Evolutionary conservation across 2,113 vertebrate species (phyloP).

Genomic region (Cyanoderma ruficeps): DNA sequence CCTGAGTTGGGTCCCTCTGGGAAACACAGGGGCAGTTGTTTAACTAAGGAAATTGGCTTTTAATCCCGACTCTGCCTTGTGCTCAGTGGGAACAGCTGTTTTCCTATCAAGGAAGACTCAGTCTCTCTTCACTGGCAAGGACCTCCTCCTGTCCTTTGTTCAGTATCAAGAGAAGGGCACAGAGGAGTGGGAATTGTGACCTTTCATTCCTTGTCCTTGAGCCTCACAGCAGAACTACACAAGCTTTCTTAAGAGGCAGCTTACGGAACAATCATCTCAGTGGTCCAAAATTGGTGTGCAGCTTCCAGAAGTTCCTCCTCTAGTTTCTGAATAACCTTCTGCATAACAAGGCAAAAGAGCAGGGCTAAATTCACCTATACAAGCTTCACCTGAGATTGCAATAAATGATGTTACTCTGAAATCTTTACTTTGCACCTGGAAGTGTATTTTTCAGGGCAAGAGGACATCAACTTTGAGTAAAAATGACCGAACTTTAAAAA

Average conservation of each 20-base stretch:
- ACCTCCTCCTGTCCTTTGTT: background rate
- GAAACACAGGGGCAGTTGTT: background rate
- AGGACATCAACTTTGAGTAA: background rate
- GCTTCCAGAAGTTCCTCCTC: background rate
- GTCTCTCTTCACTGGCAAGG: background rate
- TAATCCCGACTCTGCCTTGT: background rate
- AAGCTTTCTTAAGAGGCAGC: background rate
- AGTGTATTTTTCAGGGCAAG: background rate
- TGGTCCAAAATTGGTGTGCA: background rate
- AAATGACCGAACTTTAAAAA: background rate
- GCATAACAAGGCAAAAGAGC: background rate
- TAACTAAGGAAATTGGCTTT: background rate
- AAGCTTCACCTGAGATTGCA: background rate
- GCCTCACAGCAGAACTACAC: background rate
- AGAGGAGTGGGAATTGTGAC: background rate
- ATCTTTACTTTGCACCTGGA: background rate
- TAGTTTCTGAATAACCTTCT: background rate
- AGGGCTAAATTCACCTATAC: background rate
- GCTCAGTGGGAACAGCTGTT: background rate
- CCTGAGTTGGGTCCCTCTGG: too few species aligned
- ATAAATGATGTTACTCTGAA: background rate
- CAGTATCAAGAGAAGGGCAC: background rate
- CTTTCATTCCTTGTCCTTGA: background rate
- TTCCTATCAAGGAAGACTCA: background rate
- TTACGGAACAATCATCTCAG: background rate